phyloP scores from a whole-genome alignment of 2,113 vertebrate species.

The Hypocryptadius cinnamomeus region DNA sequence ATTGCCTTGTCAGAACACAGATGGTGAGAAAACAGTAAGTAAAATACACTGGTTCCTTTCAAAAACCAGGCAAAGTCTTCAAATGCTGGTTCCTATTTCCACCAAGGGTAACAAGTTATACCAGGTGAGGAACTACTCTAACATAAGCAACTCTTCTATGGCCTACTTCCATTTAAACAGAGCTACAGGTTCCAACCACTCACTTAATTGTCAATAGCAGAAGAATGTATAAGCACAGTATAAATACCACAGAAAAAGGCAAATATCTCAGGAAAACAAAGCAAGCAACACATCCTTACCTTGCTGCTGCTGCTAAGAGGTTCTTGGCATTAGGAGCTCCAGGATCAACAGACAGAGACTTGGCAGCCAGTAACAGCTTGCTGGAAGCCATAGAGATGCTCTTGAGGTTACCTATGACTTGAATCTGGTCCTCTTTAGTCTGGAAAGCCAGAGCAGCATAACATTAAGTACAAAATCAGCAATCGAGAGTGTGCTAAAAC shows the following conservation, averaged over 20 bases:
- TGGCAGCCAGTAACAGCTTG: slow-evolving; percentile 95
- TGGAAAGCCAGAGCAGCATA: slow-evolving; percentile 54
- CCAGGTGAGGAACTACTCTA: not conserved
- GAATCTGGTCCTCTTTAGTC: slow-evolving; percentile 98
- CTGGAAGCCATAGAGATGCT: slow-evolving; percentile 99
- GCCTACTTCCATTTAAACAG: not conserved
- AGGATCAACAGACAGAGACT: slow-evolving; percentile 96
- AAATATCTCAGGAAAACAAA: not conserved
- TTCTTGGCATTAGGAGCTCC: slow-evolving; percentile 97
- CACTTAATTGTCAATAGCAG: not conserved
- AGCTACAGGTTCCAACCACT: not conserved
- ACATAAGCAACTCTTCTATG: not conserved
- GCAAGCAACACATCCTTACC: slow-evolving; percentile 67
- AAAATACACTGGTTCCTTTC: not conserved
- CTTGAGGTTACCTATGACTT: slow-evolving; percentile 97
- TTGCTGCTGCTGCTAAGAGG: slow-evolving; percentile 92
- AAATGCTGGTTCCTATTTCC: not conserved
- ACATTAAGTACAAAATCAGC: not conserved
- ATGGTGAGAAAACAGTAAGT: not conserved
- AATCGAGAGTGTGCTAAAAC: not conserved
- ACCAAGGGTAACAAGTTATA: not conserved
- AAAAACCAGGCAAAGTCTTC: not conserved
- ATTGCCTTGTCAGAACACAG: not conserved
- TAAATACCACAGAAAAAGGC: not conserved
- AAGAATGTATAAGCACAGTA: not conserved